Percentiles rank a stretch among this genome's conserved stretches.
These are phyloP conservation scores for Lottia gigantea DNA, from an alignment of 2,888 invertebrate genomes.

Conservation along the genomic window DNA sequence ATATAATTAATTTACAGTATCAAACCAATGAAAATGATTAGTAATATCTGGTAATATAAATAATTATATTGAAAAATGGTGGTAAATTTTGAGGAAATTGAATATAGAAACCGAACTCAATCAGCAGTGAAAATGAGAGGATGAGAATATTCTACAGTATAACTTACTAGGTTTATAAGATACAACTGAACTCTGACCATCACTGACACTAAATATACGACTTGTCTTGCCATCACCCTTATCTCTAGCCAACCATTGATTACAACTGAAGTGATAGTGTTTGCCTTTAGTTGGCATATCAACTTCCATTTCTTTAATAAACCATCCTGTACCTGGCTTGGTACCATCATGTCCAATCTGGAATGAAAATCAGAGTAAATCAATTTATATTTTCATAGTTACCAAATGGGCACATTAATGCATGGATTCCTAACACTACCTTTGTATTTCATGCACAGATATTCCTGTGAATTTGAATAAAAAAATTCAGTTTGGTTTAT, in stretches of 20 bases:
- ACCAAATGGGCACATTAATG: neutral
- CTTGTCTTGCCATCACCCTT: slow-evolving; percentile 65
- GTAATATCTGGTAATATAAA: no score
- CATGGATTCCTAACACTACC: no score
- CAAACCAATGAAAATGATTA: no score
- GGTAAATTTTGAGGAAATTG: no score
- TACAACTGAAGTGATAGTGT: slow-evolving; percentile 65
- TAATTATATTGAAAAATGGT: no score
- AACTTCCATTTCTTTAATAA: slow-evolving; percentile 63
- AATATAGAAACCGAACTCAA: no score
- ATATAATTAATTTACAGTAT: no score
- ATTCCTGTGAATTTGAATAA: no score
- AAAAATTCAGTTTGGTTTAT: no score
- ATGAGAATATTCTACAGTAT: no score
- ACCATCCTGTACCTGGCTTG: slow-evolving; percentile 65
- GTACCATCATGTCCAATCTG: slow-evolving; percentile 67
- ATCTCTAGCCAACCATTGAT: slow-evolving; percentile 65
- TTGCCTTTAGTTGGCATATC: slow-evolving; percentile 67
- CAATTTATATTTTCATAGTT: neutral
- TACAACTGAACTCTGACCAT: slow-evolving; percentile 59
- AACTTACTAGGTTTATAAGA: slow-evolving; percentile 66
- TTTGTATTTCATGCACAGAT: no score
- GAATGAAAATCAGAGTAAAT: neutral
- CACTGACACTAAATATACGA: slow-evolving; percentile 59
- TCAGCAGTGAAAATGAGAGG: no score